Percentiles rank a stretch among this genome's conserved stretches.
Evolutionary conservation across 2,888 invertebrate genomes (phyloP).

Genomic region (Nemapogon koenigi): DNA sequence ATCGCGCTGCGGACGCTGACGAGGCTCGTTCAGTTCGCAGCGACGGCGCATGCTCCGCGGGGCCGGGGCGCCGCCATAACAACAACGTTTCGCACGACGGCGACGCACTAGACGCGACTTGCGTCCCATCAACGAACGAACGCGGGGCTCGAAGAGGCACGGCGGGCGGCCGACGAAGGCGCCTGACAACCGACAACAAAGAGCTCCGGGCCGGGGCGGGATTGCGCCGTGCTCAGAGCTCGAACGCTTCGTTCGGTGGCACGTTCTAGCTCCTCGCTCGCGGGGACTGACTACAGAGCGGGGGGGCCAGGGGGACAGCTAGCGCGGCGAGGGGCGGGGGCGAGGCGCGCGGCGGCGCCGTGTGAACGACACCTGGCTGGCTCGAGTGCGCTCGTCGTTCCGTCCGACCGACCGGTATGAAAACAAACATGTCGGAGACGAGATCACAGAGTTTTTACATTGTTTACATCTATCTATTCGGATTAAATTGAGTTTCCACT

Average conservation of each 20-base stretch:
- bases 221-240: slow-evolving; percentile 55
- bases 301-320: too few species aligned
- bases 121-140: too few species aligned
- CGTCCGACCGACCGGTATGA: slow-evolving; percentile 64
- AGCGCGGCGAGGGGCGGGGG: slow-evolving; percentile 58
- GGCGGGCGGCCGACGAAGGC: too few species aligned
- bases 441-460: too few species aligned
- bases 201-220: slow-evolving; percentile 58
- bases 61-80: slow-evolving; percentile 64
- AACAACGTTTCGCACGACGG: slow-evolving; percentile 16
- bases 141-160: too few species aligned
- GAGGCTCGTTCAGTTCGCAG: slow-evolving; percentile 62
- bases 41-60: slow-evolving; percentile 60
- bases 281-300: too few species aligned
- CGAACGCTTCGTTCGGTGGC: slow-evolving; percentile 53
- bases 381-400: slow-evolving; percentile 62
- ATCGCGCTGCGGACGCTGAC: slow-evolving; percentile 68
- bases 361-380: slow-evolving; percentile 66
- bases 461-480: too few species aligned
- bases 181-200: slow-evolving; percentile 48
- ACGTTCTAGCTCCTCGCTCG: too few species aligned
- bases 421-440: slow-evolving; percentile 62
- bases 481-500: too few species aligned
- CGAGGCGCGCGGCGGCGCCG: slow-evolving; percentile 65
- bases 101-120: background rate